Conservation (phyloP, 2,797 vertebrate genomes). For the Enteromius thamalakanensis region DNA sequence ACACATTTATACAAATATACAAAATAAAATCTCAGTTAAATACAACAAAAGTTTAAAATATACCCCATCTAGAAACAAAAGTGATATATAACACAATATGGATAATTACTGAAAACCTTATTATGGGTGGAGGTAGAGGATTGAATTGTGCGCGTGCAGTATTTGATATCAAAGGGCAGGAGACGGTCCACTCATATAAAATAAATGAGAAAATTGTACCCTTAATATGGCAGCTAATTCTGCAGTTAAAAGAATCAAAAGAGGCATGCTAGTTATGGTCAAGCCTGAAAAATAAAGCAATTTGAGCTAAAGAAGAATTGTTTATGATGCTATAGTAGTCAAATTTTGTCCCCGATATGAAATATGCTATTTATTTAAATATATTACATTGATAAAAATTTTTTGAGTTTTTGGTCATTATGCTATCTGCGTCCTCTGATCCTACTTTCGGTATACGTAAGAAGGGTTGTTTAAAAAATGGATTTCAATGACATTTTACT, state of each 20-base stretch:
- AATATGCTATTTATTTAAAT: not conserved
- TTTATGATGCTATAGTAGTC: not conserved
- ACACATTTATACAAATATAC: not conserved
- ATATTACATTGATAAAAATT: not conserved
- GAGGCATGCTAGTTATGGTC: not conserved
- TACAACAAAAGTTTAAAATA: not conserved
- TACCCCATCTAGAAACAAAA: not conserved
- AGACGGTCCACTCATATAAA: not conserved
- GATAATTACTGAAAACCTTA: not conserved
- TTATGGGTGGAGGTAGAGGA: slow-evolving; percentile 5
- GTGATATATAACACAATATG: not conserved
- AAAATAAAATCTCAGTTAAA: not conserved
- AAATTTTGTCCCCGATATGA: not conserved
- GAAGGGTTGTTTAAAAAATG: not conserved
- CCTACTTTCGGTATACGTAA: not conserved
- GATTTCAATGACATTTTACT: not conserved
- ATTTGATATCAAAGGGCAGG: not conserved
- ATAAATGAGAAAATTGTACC: not conserved
- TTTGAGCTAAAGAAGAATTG: not conserved
- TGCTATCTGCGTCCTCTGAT: not conserved
- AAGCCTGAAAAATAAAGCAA: not conserved
- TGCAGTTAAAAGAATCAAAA: not conserved
- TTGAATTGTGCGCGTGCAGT: not conserved
- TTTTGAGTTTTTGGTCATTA: not conserved
- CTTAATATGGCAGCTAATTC: not conserved